Base-by-base conservation (phyloP, 2,888 invertebrate species). In the Zygogramma bicolorata region DNA sequence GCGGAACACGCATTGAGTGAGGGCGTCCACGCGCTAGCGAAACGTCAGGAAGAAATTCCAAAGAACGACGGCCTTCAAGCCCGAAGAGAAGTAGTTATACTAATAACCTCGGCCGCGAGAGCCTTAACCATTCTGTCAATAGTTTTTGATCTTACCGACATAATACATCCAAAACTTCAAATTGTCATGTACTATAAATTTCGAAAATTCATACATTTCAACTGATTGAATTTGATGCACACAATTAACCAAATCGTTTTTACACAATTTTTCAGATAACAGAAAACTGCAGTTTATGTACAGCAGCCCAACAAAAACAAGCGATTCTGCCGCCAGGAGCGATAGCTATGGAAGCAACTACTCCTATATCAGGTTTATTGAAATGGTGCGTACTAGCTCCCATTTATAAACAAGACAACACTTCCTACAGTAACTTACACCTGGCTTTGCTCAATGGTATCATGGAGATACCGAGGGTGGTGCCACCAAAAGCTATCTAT, bases 261-360 rank as follows among this genome's bases (percentile, higher is more conserved):
- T n/a, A n/a, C n/a, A n/a, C n/a, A n/a, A 13, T 40, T 27, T 80
- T 81, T 59, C 81, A 91, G 91, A 89, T 92, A 10, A 90, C 90
- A 34, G 90, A 91, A 40, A 92, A 92, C 84, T 90, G 91, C 0
- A 87, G 89, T 3, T 86, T 94, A 1, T 94, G 94, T 80, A 89
- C 92, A 84, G 92, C 93, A 1, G 93, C 94, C 0, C 89, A 91
- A 84, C 87, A 91, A 81, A 90, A 90, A 83, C 90, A 92, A 40
- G 88, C 93, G 0, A 90, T 92, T 0, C 84, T 95, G 62, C 95
- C 95, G 0, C 90, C 89, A 31, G 95, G 95, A 3, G 93, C 94
- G 1, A 95, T 95, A 76, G 93, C 94, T 0, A 95, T 95, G 94
- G 93, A 94, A 3, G 93, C 94, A 0, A 92, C 94, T 4, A 93